Percentiles rank a stretch among this genome's conserved stretches.
Conservation (phyloP, 2,888 invertebrate genomes). For the Salticus scenicus region DNA sequence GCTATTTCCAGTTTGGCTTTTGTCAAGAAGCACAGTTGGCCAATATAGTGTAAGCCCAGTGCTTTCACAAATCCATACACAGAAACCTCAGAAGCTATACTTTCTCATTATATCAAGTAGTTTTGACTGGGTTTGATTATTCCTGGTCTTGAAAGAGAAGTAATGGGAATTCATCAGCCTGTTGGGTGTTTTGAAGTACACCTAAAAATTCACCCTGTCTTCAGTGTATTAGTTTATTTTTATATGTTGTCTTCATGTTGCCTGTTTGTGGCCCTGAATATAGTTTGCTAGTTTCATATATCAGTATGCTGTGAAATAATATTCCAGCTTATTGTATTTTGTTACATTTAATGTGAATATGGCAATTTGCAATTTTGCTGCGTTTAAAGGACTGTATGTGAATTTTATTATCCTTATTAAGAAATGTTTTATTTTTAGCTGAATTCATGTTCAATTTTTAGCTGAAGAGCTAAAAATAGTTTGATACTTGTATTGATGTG, state of each 20-base stretch:
- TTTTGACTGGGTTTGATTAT: conserved; percentile 38
- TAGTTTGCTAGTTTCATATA: conserved; percentile 30
- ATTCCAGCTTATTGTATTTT: conserved; percentile 16
- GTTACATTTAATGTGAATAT: conserved; percentile 44
- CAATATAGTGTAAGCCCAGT: conserved; percentile 60
- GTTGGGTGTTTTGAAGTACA: conserved; percentile 51
- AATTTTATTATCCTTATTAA: conserved; percentile 23
- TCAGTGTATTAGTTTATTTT: conserved; percentile 35
- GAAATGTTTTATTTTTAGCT: not conserved
- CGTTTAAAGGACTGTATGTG: conserved; percentile 24
- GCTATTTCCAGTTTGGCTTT: conserved; percentile 66
- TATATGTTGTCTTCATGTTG: conserved; percentile 30
- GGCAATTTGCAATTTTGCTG: conserved; percentile 47
- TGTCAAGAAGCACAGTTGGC: conserved; percentile 63
- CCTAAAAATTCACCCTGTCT: not conserved
- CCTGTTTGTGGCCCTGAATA: conserved; percentile 47
- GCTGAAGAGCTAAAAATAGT: not conserved
- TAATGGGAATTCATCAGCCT: conserved; percentile 18
- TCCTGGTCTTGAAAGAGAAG: conserved; percentile 39
- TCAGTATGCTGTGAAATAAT: conserved; percentile 1
- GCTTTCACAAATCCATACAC: conserved; percentile 42
- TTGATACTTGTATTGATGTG: conserved; percentile 1
- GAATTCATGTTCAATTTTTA: conserved; percentile 23
- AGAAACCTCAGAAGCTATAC: conserved; percentile 41
- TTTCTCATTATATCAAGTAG: conserved; percentile 49